Conservation (phyloP, 2,797 vertebrate genomes). For the Cyprinella venusta region DNA sequence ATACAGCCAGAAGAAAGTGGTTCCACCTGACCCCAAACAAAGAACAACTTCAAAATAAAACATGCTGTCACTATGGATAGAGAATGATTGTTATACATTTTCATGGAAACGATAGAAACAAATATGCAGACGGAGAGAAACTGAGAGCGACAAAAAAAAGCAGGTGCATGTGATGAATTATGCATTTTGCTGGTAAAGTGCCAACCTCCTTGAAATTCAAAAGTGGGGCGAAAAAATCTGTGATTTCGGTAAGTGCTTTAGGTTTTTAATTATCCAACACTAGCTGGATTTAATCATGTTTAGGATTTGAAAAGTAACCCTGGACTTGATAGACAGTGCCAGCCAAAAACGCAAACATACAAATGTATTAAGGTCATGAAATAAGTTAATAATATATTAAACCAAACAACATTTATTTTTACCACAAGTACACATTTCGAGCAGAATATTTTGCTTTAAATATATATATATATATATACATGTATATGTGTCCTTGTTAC, state of each 20-base stretch:
- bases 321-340: neutral
- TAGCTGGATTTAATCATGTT: constrained; percentile 23
- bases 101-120: constrained; percentile 17
- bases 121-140: constrained; percentile 25
- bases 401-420: constrained; percentile 14
- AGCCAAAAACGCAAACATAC: neutral
- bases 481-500: too few relatives aligned
- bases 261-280: constrained; percentile 36
- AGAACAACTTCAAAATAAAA: constrained; percentile 37
- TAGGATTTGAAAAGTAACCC: constrained; percentile 9
- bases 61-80: constrained; percentile 15
- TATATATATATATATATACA: too few relatives aligned
- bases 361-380: constrained; percentile 5
- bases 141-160: constrained; percentile 27
- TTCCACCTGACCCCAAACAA: constrained; percentile 13
- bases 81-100: constrained; percentile 33
- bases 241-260: constrained; percentile 29
- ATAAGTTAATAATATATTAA: constrained; percentile 14
- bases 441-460: neutral
- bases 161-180: constrained; percentile 38
- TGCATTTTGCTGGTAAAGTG: constrained; percentile 40
- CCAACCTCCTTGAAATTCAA: constrained; percentile 44
- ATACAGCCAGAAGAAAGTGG: neutral
- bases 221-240: constrained; percentile 19
- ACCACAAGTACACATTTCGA: neutral